Base-by-base conservation (phyloP, 2,113 vertebrate genomes). In the Zootoca vivipara region DNA sequence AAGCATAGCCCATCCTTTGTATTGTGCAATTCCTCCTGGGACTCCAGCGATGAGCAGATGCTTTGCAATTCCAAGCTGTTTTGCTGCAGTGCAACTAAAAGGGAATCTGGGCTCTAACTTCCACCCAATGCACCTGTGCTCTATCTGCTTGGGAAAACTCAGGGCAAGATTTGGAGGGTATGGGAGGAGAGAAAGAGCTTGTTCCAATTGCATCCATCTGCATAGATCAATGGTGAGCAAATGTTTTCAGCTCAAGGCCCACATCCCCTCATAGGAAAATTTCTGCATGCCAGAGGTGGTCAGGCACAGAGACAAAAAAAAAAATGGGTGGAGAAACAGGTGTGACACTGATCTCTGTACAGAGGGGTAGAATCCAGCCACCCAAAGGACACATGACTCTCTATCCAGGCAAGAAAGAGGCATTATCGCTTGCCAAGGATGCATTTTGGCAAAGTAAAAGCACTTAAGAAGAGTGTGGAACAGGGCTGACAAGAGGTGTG, bases 1-100 rank as follows among this genome's bases (percentile, higher is more conserved):
- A 22, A 90, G 74, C 85, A 38, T 30, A 82, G n/a, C 12, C 86
- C 89, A 85, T 85, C 89, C 72, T 89, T 70, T 65, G 0, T 16
- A 82, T 87, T n/a, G 38, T 24, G 67, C 89, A 69, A 28, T 10
- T 46, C 28, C 83, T 77, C 87, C 69, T 58, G 33, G 72, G 82
- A 65, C 64, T 84, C 64, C 40, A 33, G 20, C 8, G 38, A 24
- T 75, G 69, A 86, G 67, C 28, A 75, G n/a, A 73, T 40, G 35
- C 73, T 92, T 87, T 46, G 38, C 30, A 52, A 9, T 86, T 85
- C 65, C 33, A 82, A 82, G 10, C 38, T 83, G 82, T 42, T 78
- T 86, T 62, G 42, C 10, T 78, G 78, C 67, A 35, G 4, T 78
- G 78, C 67, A 35, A 5, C 1, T 0, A 8, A 73, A 81, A 72